phyloP scores from a whole-genome alignment of 1,140 invertebrate species.

The Drosophila oshimai region DNA sequence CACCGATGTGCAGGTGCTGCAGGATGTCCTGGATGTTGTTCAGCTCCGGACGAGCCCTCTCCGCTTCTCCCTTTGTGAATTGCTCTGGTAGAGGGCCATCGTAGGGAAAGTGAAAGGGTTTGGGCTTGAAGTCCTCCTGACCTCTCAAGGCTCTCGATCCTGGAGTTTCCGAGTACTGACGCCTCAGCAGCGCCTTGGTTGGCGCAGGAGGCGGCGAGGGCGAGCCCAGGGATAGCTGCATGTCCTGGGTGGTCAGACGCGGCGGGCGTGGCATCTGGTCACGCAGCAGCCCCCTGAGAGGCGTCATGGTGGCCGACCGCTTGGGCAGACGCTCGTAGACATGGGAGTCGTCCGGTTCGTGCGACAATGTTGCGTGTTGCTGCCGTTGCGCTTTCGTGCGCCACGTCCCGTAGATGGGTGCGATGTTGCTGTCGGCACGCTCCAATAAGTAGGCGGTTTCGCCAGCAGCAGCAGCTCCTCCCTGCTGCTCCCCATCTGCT shows the following conservation, averaged over 20 bases:
- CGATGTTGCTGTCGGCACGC: constrained; percentile 68
- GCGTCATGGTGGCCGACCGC: constrained; percentile 76
- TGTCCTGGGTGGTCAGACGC: constrained; percentile 62
- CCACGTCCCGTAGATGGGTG: constrained; percentile 81
- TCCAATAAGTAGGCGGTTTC: constrained; percentile 82
- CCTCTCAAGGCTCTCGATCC: constrained; percentile 35
- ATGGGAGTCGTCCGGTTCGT: constrained; percentile 47
- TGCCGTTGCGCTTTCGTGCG: constrained; percentile 82
- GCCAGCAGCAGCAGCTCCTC: constrained; percentile 28
- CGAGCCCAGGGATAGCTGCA: constrained; percentile 51
- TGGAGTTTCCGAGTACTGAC: constrained; percentile 68
- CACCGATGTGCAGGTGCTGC: constrained; percentile 62
- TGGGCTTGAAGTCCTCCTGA: constrained; percentile 55
- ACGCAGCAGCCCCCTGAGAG: constrained; percentile 52
- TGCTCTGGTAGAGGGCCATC: constrained; percentile 73
- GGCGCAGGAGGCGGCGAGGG: constrained; percentile 55
- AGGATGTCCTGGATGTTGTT: constrained; percentile 78
- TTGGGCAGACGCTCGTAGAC: constrained; percentile 75
- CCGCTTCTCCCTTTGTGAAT: constrained; percentile 67
- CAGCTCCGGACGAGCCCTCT: constrained; percentile 30
- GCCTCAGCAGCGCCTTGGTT: constrained; percentile 46
- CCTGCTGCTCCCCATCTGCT: constrained; percentile 56
- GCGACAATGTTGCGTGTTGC: constrained; percentile 47
- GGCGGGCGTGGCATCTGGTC: constrained; percentile 75
- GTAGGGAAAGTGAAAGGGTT: constrained; percentile 78